Evolutionary conservation across 2,888 invertebrate species (phyloP), one percentile per base, ranked within the genome.

Genomic region (Lamellibrachia columna): DNA sequence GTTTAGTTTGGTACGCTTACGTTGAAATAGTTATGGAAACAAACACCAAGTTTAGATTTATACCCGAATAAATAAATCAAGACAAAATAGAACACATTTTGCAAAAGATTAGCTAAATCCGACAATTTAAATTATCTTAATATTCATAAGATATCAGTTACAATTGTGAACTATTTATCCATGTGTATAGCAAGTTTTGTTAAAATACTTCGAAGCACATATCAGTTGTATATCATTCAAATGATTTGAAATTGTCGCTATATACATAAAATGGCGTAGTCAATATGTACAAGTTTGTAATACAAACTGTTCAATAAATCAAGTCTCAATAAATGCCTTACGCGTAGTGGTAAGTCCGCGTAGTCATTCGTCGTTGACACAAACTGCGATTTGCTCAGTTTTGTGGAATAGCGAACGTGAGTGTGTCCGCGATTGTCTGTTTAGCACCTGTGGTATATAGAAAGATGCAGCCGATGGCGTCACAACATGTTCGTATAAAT

Each of bases 401-500:
- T 75, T 75, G 15, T 6, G 75, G 75, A 75, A 22, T 22, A 75
- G 75, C 75, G 22, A 6, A 15, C 75, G 75, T 11, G 75, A 75
- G 75, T 75, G 75, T 75, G 6, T 75, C 75, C 75, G 75, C 15
- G 6, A 15, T 15, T 15, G 75, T 15, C 15, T 75, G 75, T 15
- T 75, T 75, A 75, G 75, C 75, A 75, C 75, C 11, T 11, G 75
- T 6, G 75, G 22, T 75, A 15, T 75, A 22, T 75, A 75, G 75
- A 75, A 75, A 22, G 7, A 9, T 9, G 55, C 55, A 55, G 55
- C 55, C 75, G 75, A 75, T 75, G 2, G 22, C 2, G 22, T 75
- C 75, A 75, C 75, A 75, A 75, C 75, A 75, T 75, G 75, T 75
- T 75, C 75, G 11, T 75, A 22, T 75, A 75, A 75, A 75, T 75